Evolutionary conservation across 2,797 vertebrate genomes (phyloP).

Genomic region (Hylomyscus alleni): DNA sequence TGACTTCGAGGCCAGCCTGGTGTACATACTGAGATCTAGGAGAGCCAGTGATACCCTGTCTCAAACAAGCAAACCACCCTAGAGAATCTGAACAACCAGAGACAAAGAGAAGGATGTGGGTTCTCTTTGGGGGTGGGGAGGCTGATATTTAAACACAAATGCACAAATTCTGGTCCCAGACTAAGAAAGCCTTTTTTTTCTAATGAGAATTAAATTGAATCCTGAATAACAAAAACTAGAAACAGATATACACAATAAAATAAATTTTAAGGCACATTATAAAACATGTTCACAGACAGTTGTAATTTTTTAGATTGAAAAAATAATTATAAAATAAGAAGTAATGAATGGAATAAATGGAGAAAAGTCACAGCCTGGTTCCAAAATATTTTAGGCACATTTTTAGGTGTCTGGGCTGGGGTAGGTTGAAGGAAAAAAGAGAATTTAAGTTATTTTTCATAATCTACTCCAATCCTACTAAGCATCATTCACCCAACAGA

Average conservation of each 20-base stretch:
- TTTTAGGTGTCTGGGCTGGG: not conserved
- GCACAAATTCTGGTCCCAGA: slow-evolving; percentile 17
- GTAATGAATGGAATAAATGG: not conserved
- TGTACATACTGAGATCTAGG: not conserved
- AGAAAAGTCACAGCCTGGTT: not conserved
- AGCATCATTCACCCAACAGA: not conserved
- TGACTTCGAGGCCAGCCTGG: not conserved
- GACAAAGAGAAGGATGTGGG: not conserved
- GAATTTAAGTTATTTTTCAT: not conserved
- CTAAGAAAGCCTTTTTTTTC: slow-evolving; percentile 29
- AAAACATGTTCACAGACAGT: slow-evolving; percentile 22
- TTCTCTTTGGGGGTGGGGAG: not conserved
- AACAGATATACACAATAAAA: not conserved
- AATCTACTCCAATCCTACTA: not conserved
- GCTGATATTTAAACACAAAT: not conserved
- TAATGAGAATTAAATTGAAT: not conserved
- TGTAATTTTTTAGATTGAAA: slow-evolving; percentile 7
- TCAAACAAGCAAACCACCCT: not conserved
- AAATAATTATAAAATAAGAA: slow-evolving; percentile 48
- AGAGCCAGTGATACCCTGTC: not conserved
- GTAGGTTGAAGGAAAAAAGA: not conserved
- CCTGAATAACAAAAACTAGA: not conserved
- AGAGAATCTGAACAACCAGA: not conserved
- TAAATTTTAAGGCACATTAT: not conserved
- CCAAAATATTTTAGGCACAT: not conserved